These are phyloP conservation scores for Quadroppia sp. DNA, from an alignment of 2,888 invertebrate genomes.

Conservation along the genomic window DNA sequence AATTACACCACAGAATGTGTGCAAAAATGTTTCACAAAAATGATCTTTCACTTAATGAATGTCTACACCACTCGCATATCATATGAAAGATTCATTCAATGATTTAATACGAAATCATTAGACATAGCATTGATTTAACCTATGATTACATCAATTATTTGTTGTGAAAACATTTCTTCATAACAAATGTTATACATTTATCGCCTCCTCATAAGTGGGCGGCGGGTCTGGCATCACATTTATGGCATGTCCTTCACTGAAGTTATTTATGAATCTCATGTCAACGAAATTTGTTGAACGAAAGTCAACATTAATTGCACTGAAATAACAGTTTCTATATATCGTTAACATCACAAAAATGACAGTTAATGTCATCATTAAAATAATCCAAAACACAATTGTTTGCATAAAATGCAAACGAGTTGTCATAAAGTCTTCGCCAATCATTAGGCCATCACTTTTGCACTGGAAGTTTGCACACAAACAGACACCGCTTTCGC, in stretches of 20 bases:
- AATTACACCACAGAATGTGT: background rate
- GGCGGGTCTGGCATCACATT: background rate
- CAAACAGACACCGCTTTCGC: background rate
- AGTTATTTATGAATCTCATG: slow-evolving; percentile 7
- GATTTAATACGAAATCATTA: too few species aligned
- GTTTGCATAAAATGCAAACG: background rate
- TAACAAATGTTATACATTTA: background rate
- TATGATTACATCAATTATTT: too few species aligned
- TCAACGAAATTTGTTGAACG: background rate
- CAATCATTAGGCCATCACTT: background rate
- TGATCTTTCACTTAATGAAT: background rate
- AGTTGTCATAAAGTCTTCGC: background rate
- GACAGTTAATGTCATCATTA: background rate
- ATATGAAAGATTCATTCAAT: too few species aligned
- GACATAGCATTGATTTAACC: too few species aligned
- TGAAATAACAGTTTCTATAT: slow-evolving; percentile 2
- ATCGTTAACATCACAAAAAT: slow-evolving; percentile 8
- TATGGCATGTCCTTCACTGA: background rate
- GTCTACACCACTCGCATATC: too few species aligned
- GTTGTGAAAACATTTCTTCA: too few species aligned
- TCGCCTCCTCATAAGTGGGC: slow-evolving; percentile 3
- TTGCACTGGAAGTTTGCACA: background rate
- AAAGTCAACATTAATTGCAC: background rate
- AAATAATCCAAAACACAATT: slow-evolving; percentile 2
- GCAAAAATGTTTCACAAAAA: background rate